Evolutionary conservation across 2,797 vertebrate species (phyloP).

Genomic region (Lutjanus argentimaculatus): DNA sequence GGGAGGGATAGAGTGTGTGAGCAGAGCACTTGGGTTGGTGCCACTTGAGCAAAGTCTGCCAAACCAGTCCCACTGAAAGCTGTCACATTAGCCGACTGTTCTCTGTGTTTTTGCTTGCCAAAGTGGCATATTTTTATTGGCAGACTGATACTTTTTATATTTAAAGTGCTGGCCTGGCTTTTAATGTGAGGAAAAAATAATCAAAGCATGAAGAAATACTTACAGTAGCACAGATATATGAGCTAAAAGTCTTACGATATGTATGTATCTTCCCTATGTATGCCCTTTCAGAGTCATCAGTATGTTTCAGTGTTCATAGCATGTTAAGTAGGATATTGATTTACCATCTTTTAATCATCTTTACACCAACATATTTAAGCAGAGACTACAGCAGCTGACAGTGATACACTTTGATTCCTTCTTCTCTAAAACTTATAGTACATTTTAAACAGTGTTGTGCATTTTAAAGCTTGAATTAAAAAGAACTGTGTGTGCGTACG

Average conservation of each 20-base stretch:
- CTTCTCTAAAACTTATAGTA: conserved; percentile 63
- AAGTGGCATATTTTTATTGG: conserved; percentile 81
- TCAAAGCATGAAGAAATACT: conserved; percentile 51
- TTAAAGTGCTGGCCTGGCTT: conserved; percentile 70
- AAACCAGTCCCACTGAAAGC: conserved; percentile 81
- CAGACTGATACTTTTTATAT: conserved; percentile 69
- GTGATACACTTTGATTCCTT: conserved; percentile 1
- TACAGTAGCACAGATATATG: conserved; percentile 46
- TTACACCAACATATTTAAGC: conserved; percentile 5
- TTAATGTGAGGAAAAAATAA: conserved; percentile 54
- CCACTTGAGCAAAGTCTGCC: conserved; percentile 77
- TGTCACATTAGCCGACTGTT: conserved; percentile 81
- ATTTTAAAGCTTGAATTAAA: conserved; percentile 44
- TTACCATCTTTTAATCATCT: conserved; percentile 10
- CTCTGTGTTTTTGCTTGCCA: conserved; percentile 70
- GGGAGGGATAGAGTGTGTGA: conserved; percentile 53
- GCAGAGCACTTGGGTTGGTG: conserved; percentile 72
- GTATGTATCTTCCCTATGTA: neutral
- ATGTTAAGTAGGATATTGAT: conserved; percentile 4
- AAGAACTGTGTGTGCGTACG: conserved; percentile 15
- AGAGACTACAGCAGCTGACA: neutral
- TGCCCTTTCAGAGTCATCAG: conserved; percentile 7
- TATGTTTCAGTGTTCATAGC: conserved; percentile 18
- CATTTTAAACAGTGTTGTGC: conserved; percentile 60
- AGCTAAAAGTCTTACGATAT: conserved; percentile 16